A percentile compares a stretch with the other conserved stretches of the same genome.
These are phyloP conservation scores for Carduelis carduelis DNA, from an alignment of 2,797 vertebrate genomes.

Conservation along the genomic window DNA sequence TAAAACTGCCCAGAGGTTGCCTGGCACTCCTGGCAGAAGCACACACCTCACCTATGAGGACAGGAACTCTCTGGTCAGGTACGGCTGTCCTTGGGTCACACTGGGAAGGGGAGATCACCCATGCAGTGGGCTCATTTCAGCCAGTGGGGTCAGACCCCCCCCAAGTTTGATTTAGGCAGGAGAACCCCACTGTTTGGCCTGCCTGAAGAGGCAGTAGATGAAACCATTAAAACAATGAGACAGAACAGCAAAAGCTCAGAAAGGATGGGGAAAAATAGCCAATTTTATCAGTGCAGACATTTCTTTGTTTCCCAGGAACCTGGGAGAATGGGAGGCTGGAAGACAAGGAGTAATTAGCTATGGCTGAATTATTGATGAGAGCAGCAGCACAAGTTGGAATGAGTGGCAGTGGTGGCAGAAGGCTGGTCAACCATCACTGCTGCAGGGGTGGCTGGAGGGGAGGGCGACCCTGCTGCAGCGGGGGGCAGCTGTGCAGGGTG, in stretches of 20 bases:
- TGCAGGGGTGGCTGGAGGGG: not conserved
- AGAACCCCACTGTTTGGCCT: not conserved
- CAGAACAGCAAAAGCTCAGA: not conserved
- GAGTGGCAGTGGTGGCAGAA: not conserved
- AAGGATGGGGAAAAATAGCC: not conserved
- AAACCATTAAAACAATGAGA: not conserved
- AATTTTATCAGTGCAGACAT: not conserved
- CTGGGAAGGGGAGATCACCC: not conserved
- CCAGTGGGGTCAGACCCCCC: not conserved
- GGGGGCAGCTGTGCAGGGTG: not conserved
- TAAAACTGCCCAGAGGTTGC: not conserved
- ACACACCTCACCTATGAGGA: not conserved
- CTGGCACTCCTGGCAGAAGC: not conserved
- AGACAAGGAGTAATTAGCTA: slow-evolving; percentile 30
- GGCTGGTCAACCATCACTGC: fast-evolving
- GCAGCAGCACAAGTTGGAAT: not conserved
- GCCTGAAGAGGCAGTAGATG: not conserved
- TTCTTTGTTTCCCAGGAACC: slow-evolving; percentile 28
- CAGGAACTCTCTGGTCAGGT: not conserved
- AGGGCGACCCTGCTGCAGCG: fast-evolving
- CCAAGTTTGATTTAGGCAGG: not conserved
- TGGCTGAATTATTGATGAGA: slow-evolving; percentile 47
- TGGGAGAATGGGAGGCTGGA: not conserved
- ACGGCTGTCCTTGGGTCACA: not conserved
- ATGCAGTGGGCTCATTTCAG: not conserved